A percentile compares a stretch with the other conserved stretches of the same genome.
Conservation (phyloP, 2,797 vertebrate species). For the Centroberyx gerrardi region DNA sequence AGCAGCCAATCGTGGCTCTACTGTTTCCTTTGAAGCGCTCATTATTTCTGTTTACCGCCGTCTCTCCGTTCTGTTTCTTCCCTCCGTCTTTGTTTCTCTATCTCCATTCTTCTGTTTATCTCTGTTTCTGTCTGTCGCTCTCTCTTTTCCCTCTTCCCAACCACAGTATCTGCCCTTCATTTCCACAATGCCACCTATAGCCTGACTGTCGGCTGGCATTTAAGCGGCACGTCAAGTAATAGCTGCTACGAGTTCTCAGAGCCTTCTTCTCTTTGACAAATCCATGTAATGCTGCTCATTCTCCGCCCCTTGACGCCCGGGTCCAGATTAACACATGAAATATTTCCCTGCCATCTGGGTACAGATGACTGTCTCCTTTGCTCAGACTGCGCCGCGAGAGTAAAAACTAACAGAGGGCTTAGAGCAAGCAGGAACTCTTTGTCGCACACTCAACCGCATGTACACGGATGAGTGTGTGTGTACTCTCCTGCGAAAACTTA, state of each 20-base stretch:
- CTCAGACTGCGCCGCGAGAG: constrained; percentile 9
- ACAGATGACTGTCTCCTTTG: constrained; percentile 9
- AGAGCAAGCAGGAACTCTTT: not conserved
- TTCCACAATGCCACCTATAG: no score
- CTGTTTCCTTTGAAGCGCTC: no score
- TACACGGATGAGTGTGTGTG: not conserved
- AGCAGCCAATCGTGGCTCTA: no score
- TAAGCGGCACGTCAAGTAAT: not conserved
- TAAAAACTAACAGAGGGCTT: not conserved
- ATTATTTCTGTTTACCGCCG: no score
- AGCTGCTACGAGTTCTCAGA: constrained; percentile 20
- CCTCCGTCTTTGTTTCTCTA: no score
- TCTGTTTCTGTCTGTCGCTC: constrained; percentile 4
- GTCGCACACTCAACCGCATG: not conserved
- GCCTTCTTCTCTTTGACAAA: not conserved
- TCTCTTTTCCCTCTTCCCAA: not conserved
- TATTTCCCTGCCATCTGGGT: constrained; percentile 27
- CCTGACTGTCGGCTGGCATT: no score
- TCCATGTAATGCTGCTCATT: constrained; percentile 3
- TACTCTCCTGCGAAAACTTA: not conserved
- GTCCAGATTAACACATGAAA: constrained; percentile 9
- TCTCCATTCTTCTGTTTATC: not conserved
- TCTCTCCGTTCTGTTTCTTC: no score
- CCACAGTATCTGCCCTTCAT: not conserved
- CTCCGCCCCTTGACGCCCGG: not conserved